Conservation (phyloP, 2,888 invertebrate genomes). For the Drosophila cognata region DNA sequence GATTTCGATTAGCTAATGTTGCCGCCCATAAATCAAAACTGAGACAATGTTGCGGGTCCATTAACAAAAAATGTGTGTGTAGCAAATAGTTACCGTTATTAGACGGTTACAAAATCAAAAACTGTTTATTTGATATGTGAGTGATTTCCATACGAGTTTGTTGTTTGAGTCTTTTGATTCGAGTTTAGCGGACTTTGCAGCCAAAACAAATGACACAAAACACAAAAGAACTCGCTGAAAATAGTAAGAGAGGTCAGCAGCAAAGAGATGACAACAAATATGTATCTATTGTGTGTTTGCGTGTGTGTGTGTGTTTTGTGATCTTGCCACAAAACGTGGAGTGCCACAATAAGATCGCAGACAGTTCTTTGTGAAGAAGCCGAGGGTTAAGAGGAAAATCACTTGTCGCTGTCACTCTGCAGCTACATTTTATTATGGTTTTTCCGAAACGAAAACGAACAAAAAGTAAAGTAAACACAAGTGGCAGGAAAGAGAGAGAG, state of each 20-base stretch:
- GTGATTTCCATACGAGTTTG: slow-evolving; percentile 57
- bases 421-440: slow-evolving; percentile 59
- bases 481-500: slow-evolving; percentile 40
- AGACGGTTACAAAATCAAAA: slow-evolving; percentile 62
- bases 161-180: slow-evolving; percentile 65
- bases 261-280: not conserved
- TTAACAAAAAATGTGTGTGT: slow-evolving; percentile 36
- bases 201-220: slow-evolving; percentile 4
- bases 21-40: slow-evolving; percentile 65
- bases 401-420: slow-evolving; percentile 69
- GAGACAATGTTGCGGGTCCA: slow-evolving; percentile 51
- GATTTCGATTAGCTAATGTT: slow-evolving; percentile 72
- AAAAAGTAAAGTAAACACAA: slow-evolving; percentile 50
- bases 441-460: slow-evolving; percentile 31
- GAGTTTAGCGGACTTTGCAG: not conserved
- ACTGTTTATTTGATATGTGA: slow-evolving; percentile 21
- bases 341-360: slow-evolving; percentile 32
- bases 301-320: slow-evolving; percentile 21
- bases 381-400: slow-evolving; percentile 45
- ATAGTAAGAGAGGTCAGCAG: slow-evolving; percentile 12
- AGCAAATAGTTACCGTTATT: slow-evolving; percentile 61
- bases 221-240: slow-evolving; percentile 34
- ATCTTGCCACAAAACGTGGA: slow-evolving; percentile 24
- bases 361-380: slow-evolving; percentile 35
- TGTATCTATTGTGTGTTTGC: not conserved